phyloP scores from a whole-genome alignment of 2,113 vertebrate species.

The Strix aluco region DNA sequence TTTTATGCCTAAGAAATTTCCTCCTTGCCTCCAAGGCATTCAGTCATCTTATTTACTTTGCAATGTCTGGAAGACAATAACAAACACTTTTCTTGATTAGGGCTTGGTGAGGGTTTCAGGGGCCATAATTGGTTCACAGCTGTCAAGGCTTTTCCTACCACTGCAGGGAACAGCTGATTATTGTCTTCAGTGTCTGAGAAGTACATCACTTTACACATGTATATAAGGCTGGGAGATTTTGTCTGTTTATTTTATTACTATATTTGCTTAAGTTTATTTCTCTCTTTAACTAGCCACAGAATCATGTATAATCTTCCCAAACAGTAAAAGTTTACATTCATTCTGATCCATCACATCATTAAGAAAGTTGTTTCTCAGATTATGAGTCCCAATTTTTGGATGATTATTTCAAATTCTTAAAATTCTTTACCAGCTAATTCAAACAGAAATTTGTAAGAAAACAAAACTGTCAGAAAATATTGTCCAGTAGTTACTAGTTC shows the following conservation, averaged over 20 bases:
- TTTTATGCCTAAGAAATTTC: slow-evolving; percentile 16
- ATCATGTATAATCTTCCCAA: background rate
- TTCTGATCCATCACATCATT: background rate
- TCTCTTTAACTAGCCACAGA: background rate
- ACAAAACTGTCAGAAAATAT: background rate
- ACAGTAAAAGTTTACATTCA: background rate
- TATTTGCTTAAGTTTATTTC: background rate
- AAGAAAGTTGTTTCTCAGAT: background rate
- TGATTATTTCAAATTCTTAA: background rate
- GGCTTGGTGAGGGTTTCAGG: slow-evolving; percentile 19
- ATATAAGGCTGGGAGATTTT: background rate
- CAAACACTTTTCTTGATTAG: slow-evolving; percentile 49
- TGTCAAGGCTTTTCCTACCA: slow-evolving; percentile 43
- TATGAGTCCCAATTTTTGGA: background rate
- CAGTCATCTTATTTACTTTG: slow-evolving; percentile 34
- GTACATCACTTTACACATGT: background rate
- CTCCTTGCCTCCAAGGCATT: slow-evolving; percentile 5
- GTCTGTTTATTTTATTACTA: background rate
- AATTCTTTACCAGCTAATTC: background rate
- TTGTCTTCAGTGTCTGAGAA: background rate
- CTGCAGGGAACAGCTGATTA: slow-evolving; percentile 49
- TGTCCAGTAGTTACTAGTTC: background rate
- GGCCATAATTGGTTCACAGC: slow-evolving; percentile 45
- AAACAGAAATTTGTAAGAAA: background rate
- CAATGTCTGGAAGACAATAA: slow-evolving; percentile 29